Evolutionary conservation across 2,113 vertebrate species (phyloP), one percentile per base, ranked within the genome.

Genomic region (Verasper variegatus): DNA sequence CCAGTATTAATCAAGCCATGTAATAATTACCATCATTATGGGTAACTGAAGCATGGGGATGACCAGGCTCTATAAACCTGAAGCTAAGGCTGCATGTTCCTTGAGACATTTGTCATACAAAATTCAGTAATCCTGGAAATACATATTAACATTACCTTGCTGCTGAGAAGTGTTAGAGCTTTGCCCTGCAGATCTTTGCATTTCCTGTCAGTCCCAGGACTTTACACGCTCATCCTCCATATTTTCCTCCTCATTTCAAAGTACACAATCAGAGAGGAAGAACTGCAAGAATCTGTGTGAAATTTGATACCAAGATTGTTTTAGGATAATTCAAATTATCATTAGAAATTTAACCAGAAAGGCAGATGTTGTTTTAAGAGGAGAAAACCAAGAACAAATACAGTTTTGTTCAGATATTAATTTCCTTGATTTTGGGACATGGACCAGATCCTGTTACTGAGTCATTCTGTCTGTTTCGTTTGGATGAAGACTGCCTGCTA

Each of bases 91-190:
- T 80, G 84, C 78, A 76, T 85, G 82, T 91, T 88, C 89, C 91
- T 88, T 87, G 91, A 95, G 95, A 95, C 63, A 67, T 92, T 94
- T 95, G 95, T 93, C 94, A 93, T 89, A 86, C 86, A 96, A 96
- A 97, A 97, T 94, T 96, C 93, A 96, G 97, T 96, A 95, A 96
- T 95, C 94, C 95, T 95, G 95, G 95, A 97, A 96, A 95, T 95
- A 94, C 95, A 95, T 92, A 95, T 92, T 91, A 93, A 79, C 92
- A 89, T 89, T 81, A 76, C 70, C 85, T 74, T 27, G 18, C 79
- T 88, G 85, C 88, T 86, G 84, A 80, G 84, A 88, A 69, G 78
- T 86, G 78, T 87, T 83, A 86, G 71, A 78, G 74, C 73, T 75
- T 18, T 54, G 79, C 88, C 92, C 81, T 26, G 73, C 71, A 83